Evolutionary conservation across 2,888 invertebrate species (phyloP).

Genomic region (Chalcis sispes): DNA sequence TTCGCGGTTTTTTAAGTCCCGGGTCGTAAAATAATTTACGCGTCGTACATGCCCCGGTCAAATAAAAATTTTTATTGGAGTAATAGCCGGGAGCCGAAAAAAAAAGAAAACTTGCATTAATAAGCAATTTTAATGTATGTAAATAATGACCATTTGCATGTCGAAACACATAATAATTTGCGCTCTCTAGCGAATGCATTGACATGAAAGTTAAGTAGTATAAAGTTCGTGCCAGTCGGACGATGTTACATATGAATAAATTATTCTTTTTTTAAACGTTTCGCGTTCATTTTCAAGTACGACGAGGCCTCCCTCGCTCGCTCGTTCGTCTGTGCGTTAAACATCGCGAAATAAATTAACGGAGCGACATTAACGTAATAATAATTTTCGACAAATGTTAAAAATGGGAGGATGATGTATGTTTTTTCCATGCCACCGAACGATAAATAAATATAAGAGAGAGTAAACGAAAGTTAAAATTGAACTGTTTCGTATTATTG

Average conservation of each 20-base stretch:
- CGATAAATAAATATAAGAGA: too few relatives aligned
- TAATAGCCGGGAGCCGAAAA: not conserved
- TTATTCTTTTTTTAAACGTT: constrained; percentile 10
- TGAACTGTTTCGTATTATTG: too few relatives aligned
- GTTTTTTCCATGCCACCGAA: too few relatives aligned
- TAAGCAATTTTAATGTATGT: constrained; percentile 51
- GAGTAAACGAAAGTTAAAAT: too few relatives aligned
- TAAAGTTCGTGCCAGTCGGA: constrained; percentile 28
- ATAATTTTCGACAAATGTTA: too few relatives aligned
- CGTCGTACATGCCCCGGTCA: not conserved
- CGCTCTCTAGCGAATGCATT: constrained; percentile 18
- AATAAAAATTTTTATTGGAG: constrained; percentile 38
- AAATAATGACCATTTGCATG: constrained; percentile 47
- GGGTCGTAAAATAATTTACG: constrained; percentile 35
- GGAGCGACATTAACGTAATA: too few relatives aligned
- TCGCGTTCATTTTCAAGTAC: not conserved
- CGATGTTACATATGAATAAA: constrained; percentile 30
- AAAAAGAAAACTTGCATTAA: constrained; percentile 22
- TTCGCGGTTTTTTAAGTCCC: not conserved
- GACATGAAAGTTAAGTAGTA: constrained; percentile 40
- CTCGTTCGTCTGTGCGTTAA: too few relatives aligned
- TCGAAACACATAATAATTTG: constrained; percentile 46
- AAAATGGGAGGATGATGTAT: too few relatives aligned
- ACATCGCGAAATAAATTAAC: too few relatives aligned
- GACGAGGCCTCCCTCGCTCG: not conserved